A percentile compares a stretch with the other conserved stretches of the same genome.
Evolutionary conservation across 2,113 vertebrate genomes (phyloP).

Genomic region (Cygnus atratus): DNA sequence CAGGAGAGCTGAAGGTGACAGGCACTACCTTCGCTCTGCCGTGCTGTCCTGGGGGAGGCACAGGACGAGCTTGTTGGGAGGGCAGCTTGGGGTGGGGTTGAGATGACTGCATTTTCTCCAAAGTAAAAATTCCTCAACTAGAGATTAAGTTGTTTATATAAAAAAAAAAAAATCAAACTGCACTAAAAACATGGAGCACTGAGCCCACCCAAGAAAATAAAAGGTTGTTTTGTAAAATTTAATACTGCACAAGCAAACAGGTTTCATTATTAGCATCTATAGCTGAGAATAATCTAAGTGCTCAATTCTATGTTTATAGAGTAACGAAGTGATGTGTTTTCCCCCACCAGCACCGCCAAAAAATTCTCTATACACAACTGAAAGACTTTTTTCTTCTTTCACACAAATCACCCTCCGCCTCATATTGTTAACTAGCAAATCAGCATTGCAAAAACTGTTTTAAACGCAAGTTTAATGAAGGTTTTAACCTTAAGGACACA

Average conservation of each 20-base stretch:
- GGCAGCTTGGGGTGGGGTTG: neutral
- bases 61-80: neutral
- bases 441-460: neutral
- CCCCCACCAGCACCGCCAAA: too few species aligned
- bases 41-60: neutral
- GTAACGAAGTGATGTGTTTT: neutral
- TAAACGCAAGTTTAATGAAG: neutral
- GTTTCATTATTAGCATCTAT: neutral
- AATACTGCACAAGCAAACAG: neutral
- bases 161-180: neutral
- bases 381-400: too few species aligned
- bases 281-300: neutral
- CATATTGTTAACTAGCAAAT: neutral
- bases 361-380: too few species aligned
- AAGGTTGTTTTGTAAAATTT: neutral
- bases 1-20: neutral
- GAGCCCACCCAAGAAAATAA: neutral
- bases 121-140: neutral
- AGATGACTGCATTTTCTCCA: neutral
- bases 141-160: neutral
- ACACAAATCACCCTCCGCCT: neutral
- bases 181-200: neutral
- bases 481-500: neutral
- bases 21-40: neutral
- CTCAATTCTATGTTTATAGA: neutral